Conservation (phyloP, 2,113 vertebrate genomes). For the Otis tarda region DNA sequence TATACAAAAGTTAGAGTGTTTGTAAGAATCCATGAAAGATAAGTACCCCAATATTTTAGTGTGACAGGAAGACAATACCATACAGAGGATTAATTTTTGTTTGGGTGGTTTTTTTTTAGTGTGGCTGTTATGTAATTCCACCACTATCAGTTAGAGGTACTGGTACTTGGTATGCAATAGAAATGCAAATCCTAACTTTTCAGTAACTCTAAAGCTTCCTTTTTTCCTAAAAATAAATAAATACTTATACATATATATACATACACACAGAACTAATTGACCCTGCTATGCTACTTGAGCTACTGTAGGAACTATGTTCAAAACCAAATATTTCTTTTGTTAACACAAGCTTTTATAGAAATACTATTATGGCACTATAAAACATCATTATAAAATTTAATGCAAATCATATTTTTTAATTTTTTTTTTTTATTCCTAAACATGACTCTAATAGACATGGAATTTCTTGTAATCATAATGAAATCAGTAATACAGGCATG, state of each 20-base stretch:
- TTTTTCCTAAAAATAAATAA: not conserved
- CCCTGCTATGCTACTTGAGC: not conserved
- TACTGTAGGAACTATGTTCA: not conserved
- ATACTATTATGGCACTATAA: not conserved
- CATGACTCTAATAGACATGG: not conserved
- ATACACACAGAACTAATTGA: not conserved
- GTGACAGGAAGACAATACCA: not conserved
- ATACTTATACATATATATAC: not conserved
- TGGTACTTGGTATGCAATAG: not conserved
- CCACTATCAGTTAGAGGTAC: not conserved
- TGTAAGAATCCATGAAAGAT: not conserved
- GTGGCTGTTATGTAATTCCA: not conserved
- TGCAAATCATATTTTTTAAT: not conserved
- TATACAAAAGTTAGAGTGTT: not conserved
- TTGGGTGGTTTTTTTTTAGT: not conserved
- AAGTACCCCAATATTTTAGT: not conserved
- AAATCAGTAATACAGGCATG: not conserved
- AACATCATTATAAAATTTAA: not conserved
- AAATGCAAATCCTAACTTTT: not conserved
- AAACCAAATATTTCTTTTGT: not conserved
- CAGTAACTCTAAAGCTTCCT: not conserved
- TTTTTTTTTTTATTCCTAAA: not conserved
- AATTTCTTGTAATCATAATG: not conserved
- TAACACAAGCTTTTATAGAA: not conserved
- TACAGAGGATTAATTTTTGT: not conserved